Conservation (phyloP, 1,140 invertebrate species). For the Hetaerina americana region DNA sequence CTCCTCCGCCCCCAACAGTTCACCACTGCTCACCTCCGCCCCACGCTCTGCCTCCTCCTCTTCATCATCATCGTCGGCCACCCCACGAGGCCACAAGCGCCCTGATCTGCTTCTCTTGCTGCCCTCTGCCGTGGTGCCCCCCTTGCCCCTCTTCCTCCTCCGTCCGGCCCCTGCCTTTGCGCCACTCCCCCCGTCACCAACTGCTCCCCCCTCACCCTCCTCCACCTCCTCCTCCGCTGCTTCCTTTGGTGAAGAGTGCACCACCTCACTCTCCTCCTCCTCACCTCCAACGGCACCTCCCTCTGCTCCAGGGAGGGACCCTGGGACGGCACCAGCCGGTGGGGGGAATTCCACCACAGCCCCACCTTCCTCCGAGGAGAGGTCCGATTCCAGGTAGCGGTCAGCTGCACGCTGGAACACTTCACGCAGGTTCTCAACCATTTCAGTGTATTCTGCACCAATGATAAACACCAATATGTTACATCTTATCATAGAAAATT, state of each 20-base stretch:
- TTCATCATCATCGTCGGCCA: slow-evolving; percentile 12
- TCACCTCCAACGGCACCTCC: slow-evolving; percentile 15
- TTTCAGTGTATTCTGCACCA: slow-evolving; percentile 75
- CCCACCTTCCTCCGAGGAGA: slow-evolving; percentile 51
- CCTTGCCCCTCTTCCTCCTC: not conserved
- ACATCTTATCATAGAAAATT: no score
- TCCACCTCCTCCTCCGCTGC: slow-evolving; percentile 27
- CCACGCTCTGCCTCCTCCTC: slow-evolving; percentile 15
- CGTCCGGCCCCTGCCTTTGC: not conserved
- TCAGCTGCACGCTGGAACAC: slow-evolving; percentile 65
- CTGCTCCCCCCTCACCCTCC: slow-evolving; percentile 25
- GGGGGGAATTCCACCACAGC: slow-evolving; percentile 24
- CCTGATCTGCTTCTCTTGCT: slow-evolving; percentile 8
- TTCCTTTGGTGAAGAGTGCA: slow-evolving; percentile 25
- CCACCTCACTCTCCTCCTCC: slow-evolving; percentile 22
- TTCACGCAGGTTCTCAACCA: slow-evolving; percentile 68
- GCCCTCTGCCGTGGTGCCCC: slow-evolving; percentile 1
- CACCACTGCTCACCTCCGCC: slow-evolving; percentile 11
- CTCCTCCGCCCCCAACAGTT: slow-evolving; percentile 15
- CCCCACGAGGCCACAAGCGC: not conserved
- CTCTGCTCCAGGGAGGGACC: slow-evolving; percentile 13
- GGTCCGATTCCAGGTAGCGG: slow-evolving; percentile 63
- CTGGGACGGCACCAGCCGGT: not conserved
- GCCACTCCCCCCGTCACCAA: slow-evolving; percentile 18
- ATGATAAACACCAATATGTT: slow-evolving; percentile 2